A percentile compares a stretch with the other conserved stretches of the same genome.
Conservation (phyloP, 2,888 invertebrate species). For the Coelogynopora nodosa region DNA sequence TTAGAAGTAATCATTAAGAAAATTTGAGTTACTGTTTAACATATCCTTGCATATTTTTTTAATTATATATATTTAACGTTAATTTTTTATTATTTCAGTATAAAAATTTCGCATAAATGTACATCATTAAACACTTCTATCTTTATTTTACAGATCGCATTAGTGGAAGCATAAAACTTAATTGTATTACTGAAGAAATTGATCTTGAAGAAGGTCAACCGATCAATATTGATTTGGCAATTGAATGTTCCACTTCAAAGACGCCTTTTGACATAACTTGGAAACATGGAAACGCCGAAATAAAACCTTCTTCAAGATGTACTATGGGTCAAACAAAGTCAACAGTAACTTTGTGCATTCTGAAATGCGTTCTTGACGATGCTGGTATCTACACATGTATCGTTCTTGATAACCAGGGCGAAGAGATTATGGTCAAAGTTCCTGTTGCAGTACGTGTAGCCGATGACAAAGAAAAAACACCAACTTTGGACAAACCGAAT, state of each 20-base stretch:
- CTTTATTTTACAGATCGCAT: not conserved
- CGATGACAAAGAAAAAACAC: conserved; percentile 23
- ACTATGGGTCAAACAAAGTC: not conserved
- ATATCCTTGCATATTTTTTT: too few species aligned
- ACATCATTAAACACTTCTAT: too few species aligned
- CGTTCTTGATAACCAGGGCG: not conserved
- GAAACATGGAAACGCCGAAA: not conserved
- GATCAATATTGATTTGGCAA: not conserved
- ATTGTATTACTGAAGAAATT: conserved; percentile 20
- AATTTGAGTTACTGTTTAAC: too few species aligned
- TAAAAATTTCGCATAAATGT: too few species aligned
- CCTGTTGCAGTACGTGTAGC: not conserved
- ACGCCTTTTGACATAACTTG: not conserved
- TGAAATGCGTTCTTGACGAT: not conserved
- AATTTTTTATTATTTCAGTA: too few species aligned
- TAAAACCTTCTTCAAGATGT: not conserved
- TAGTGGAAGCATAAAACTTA: not conserved
- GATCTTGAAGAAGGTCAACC: conserved; percentile 29
- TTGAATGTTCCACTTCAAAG: not conserved
- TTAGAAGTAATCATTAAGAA: not conserved
- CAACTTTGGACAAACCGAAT: not conserved
- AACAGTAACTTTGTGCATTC: not conserved
- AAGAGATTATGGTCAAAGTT: not conserved
- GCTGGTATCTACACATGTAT: not conserved
- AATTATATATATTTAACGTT: too few species aligned